phyloP scores from a whole-genome alignment of 2,113 vertebrate genomes.

The Aspiorhynchus laticeps region DNA sequence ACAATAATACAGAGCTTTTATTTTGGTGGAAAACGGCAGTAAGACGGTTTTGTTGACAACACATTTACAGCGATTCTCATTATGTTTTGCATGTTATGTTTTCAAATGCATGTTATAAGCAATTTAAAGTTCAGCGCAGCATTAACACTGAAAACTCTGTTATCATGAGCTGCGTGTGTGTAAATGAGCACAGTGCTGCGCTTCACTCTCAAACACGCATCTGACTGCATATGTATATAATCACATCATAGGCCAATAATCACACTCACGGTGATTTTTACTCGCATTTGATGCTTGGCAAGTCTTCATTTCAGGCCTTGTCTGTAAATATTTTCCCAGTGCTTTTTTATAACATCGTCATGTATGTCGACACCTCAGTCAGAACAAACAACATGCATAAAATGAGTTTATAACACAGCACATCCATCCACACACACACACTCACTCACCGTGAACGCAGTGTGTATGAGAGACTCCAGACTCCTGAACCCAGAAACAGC shows the following conservation, averaged over 20 bases:
- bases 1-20: not conserved
- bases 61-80: too few species aligned
- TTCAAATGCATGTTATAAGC: too few species aligned
- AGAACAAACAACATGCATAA: not conserved
- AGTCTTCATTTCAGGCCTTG: not conserved
- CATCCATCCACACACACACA: constrained; percentile 13
- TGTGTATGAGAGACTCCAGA: constrained; percentile 64
- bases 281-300: too few species aligned
- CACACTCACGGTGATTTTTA: too few species aligned
- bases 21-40: not conserved
- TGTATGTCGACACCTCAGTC: not conserved
- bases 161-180: too few species aligned
- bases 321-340: not conserved
- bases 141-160: too few species aligned
- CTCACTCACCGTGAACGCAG: constrained; percentile 69
- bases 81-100: too few species aligned
- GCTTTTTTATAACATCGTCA: not conserved
- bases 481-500: constrained; percentile 58
- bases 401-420: not conserved
- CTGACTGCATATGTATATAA: too few species aligned
- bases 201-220: too few species aligned
- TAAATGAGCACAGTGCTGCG: too few species aligned
- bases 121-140: too few species aligned
- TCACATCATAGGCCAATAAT: not conserved
- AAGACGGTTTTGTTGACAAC: too few species aligned